phyloP scores from a whole-genome alignment of 2,113 vertebrate genomes.

The Sialia sialis region DNA sequence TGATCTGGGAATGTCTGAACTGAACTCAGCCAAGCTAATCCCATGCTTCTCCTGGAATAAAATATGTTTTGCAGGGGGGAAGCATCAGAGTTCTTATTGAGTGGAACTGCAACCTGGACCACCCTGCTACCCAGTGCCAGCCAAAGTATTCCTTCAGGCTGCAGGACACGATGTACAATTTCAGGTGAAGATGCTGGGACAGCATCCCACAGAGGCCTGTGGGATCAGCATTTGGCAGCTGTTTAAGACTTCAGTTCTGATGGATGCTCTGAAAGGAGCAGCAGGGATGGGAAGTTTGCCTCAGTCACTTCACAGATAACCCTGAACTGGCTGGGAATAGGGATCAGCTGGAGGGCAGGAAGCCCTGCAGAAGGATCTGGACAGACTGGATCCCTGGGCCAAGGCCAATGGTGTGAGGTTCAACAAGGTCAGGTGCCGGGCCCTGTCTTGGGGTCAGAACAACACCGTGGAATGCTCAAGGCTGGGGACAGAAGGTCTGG shows the following conservation, averaged over 20 bases:
- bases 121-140: background rate
- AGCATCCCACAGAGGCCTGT: fast-evolving
- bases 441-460: background rate
- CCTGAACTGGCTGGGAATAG: background rate
- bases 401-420: background rate
- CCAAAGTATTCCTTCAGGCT: conserved; percentile 71
- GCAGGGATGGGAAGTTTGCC: background rate
- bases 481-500: background rate
- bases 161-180: conserved; percentile 69
- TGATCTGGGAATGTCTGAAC: background rate
- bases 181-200: conserved; percentile 58
- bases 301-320: background rate
- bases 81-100: conserved; percentile 51
- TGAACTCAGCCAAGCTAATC: background rate
- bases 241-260: background rate
- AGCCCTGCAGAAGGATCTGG: background rate
- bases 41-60: background rate
- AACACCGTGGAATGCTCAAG: background rate
- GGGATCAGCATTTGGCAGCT: background rate
- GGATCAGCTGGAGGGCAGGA: background rate
- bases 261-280: background rate
- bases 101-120: conserved; percentile 73
- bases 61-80: conserved; percentile 60
- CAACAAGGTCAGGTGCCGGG: background rate
- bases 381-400: background rate